A percentile compares a stretch with the other conserved stretches of the same genome.
phyloP scores from a whole-genome alignment of 2,797 vertebrate genomes.

The Macropodus opercularis region DNA sequence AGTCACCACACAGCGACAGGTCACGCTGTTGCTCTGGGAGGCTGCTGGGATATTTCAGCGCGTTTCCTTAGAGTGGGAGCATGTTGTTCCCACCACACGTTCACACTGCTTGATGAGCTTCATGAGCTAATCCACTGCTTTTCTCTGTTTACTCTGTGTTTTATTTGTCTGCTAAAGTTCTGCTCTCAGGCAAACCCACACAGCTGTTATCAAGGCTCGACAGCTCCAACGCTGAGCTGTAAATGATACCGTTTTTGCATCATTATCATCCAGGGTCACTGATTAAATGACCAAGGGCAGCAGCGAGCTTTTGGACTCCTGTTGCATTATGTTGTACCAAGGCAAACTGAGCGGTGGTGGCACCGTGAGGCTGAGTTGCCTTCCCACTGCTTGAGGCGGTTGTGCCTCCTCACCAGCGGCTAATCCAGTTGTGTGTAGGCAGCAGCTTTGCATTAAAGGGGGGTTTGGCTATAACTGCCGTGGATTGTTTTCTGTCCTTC shows the following conservation, averaged over 20 bases:
- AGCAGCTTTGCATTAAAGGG: not conserved
- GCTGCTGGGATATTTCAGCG: not conserved
- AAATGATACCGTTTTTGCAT: not conserved
- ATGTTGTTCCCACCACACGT: slow-evolving; percentile 16
- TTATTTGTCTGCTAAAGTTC: slow-evolving; percentile 43
- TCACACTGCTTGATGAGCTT: slow-evolving; percentile 21
- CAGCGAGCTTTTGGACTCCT: not conserved
- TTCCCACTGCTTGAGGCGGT: not conserved
- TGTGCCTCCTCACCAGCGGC: not conserved
- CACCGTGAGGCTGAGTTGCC: not conserved
- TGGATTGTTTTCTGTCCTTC: not conserved
- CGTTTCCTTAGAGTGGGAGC: slow-evolving; percentile 12
- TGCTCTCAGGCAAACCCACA: slow-evolving; percentile 8
- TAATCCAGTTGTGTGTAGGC: not conserved
- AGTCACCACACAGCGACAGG: slow-evolving; percentile 4
- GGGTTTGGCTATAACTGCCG: not conserved
- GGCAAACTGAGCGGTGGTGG: not conserved
- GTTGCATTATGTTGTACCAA: not conserved
- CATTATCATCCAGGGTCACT: not conserved
- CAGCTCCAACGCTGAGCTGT: not conserved
- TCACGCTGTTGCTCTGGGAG: slow-evolving; percentile 13
- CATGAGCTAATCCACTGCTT: slow-evolving; percentile 20
- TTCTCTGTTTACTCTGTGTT: slow-evolving; percentile 24
- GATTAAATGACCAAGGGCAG: not conserved
- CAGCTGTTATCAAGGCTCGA: slow-evolving; percentile 37